A percentile compares a stretch with the other conserved stretches of the same genome.
phyloP scores from a whole-genome alignment of 2,113 vertebrate genomes.

The Thunnus thynnus region DNA sequence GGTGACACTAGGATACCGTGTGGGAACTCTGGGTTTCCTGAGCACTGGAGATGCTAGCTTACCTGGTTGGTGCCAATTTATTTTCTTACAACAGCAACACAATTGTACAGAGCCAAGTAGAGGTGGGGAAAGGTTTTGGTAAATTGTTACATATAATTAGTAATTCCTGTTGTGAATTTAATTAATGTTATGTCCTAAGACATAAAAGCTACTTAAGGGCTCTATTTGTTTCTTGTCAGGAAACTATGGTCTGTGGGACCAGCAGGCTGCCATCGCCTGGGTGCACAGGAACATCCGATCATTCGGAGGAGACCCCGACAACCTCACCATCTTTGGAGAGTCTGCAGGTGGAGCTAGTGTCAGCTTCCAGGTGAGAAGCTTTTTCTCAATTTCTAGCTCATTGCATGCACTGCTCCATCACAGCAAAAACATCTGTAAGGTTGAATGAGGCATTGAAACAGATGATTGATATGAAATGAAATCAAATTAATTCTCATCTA shows the following conservation, averaged over 20 bases:
- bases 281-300: conserved; percentile 94
- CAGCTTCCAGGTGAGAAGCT: conserved; percentile 87
- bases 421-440: not conserved
- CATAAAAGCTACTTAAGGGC: not conserved
- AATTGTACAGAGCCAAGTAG: not conserved
- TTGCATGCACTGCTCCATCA: not conserved
- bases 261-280: conserved; percentile 95
- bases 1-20: conserved; percentile 92
- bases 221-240: conserved; percentile 75
- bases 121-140: not conserved
- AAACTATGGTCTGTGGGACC: conserved; percentile 95
- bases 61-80: conserved; percentile 54
- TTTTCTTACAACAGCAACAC: conserved; percentile 79
- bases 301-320: conserved; percentile 93
- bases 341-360: conserved; percentile 89
- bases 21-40: conserved; percentile 94
- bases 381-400: not conserved
- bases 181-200: not conserved
- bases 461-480: not conserved
- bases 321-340: conserved; percentile 95
- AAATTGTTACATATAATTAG: not conserved
- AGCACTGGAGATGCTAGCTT: conserved; percentile 89
- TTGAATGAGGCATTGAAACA: not conserved
- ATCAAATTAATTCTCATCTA: not conserved
- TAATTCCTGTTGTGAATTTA: not conserved